Evolutionary conservation across 2,113 vertebrate genomes (phyloP).

Genomic region (Rhinolophus sinicus): DNA sequence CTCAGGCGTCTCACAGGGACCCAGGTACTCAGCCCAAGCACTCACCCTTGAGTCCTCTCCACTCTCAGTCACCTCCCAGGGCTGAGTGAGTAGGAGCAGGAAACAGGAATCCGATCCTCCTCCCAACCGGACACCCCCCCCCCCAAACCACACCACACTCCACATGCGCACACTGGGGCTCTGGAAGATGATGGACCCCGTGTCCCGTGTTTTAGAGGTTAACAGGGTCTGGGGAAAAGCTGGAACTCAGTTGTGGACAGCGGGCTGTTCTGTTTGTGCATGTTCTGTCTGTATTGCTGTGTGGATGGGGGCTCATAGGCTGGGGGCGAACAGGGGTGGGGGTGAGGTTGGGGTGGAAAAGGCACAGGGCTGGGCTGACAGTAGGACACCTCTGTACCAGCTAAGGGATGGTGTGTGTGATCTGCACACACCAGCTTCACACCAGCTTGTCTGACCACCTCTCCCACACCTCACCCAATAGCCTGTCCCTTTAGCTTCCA

Average conservation of each 20-base stretch:
- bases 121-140: slow-evolving; percentile 78
- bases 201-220: not conserved
- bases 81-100: slow-evolving; percentile 80
- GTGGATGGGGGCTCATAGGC: rapidly evolving
- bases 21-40: slow-evolving; percentile 52
- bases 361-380: not conserved
- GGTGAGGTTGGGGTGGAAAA: too few relatives aligned
- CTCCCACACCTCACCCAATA: not conserved
- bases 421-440: too few relatives aligned
- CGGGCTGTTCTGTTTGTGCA: rapidly evolving
- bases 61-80: slow-evolving; percentile 75
- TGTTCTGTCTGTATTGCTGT: not conserved
- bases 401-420: not conserved
- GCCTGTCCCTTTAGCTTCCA: not conserved
- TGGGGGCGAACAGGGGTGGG: not conserved
- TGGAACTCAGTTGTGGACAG: not conserved
- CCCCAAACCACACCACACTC: not conserved
- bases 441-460: not conserved
- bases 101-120: slow-evolving; percentile 79
- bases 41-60: slow-evolving; percentile 77
- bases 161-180: slow-evolving; percentile 72
- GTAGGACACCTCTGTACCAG: not conserved
- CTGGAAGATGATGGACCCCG: slow-evolving; percentile 9
- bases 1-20: not conserved
- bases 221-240: not conserved